A percentile compares a stretch with the other conserved stretches of the same genome.
phyloP scores from a whole-genome alignment of 2,888 invertebrate species.

The Limnephilus lunatus region DNA sequence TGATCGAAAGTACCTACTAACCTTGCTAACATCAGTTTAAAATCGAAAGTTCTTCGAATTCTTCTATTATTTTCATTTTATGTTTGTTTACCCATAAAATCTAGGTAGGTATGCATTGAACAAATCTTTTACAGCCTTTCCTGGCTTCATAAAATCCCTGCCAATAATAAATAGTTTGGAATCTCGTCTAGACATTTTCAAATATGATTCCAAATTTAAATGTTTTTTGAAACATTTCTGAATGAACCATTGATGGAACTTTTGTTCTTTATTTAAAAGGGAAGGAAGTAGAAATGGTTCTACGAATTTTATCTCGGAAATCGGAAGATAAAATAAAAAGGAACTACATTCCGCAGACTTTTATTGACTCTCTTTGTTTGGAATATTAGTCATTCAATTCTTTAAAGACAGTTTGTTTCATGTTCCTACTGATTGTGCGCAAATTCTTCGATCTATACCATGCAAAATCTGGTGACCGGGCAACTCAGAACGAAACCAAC shows the following conservation, averaged over 20 bases:
- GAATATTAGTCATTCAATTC: conserved; percentile 22
- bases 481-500: no score
- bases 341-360: conserved; percentile 13
- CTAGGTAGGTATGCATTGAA: not conserved
- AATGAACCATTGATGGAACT: not conserved
- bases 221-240: not conserved
- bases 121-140: not conserved
- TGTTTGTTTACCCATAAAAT: not conserved
- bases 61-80: not conserved
- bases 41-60: not conserved
- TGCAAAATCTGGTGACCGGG: no score
- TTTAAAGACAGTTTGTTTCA: not conserved
- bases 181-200: not conserved
- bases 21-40: no score
- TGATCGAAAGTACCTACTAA: no score
- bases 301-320: conserved; percentile 16
- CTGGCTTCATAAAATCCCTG: not conserved
- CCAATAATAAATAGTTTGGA: not conserved
- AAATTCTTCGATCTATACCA: no score
- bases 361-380: conserved; percentile 17
- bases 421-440: no score
- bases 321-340: conserved; percentile 8
- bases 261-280: conserved; percentile 28
- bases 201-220: not conserved
- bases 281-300: conserved; percentile 24